Evolutionary conservation across 1,140 invertebrate genomes (phyloP), one percentile per base, ranked within the genome.

Genomic region (Glomeris maerens): DNA sequence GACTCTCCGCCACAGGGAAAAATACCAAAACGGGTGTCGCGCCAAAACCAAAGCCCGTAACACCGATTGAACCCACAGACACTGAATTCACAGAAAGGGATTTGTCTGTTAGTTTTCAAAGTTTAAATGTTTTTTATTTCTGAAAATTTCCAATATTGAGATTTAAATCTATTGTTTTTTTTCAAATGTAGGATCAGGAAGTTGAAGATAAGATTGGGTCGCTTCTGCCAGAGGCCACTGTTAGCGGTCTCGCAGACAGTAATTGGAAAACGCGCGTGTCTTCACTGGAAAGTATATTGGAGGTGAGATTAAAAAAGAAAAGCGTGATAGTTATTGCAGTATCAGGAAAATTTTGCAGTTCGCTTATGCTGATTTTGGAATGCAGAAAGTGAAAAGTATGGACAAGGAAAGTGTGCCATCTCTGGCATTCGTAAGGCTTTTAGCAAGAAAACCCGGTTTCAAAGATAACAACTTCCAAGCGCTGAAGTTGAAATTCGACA

Each of bases 401-500:
- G 76, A 79, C 47, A 60, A 72, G 25, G 70, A 72, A 40, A 78
- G 80, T 41, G 74, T 83, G 3, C 75, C 78, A 1, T 75, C 79
- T 1, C 89, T 93, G 69, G 74, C 83, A 2, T 63, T 91, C 36
- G 73, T 89, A 5, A 74, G 80, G 47, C 75, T 74, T 3, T 59
- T 94, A 10, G 78, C 76, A 49, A 88, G 81, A 57, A 93, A 91
- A 64, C 88, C 90, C 0, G 90, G 90, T 2, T 74, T 93, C 0
- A 92, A 89, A 60, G 90, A 94, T 58, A 92, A 81, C 46, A 93
- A 94, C 67, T 88, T 92, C 53, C 88, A 93, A 74, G 86, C 91
- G 10, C 66, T 91, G n/a, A 90, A 90, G 64, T 67, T 80, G 1
- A 78, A 81, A 56, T 62, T 94, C 7, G 87, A 92, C 55, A 73